Evolutionary conservation across 2,113 vertebrate genomes (phyloP), one percentile per base, ranked within the genome.

Genomic region (Carollia perspicillata): DNA sequence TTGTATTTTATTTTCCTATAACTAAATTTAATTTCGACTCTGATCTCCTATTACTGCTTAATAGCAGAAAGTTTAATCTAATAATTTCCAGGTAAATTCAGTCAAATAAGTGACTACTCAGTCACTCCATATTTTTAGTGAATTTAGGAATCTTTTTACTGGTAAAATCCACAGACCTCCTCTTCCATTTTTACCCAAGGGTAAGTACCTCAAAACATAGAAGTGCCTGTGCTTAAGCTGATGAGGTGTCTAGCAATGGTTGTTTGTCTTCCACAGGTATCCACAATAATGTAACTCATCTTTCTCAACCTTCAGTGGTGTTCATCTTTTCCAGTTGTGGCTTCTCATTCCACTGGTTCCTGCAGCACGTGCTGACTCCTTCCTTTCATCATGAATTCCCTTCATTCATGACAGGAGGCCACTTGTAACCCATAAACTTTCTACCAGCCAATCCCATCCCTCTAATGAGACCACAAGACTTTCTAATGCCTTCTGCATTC

Each of bases 21-120:
- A 89, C 63, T 81, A 12, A 90, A 93, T 71, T 96, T 83, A 84
- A 91, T 95, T 88, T 93, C 66, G 93, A 7, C 66, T 63, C 69
- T 87, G 55, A 72, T 83, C 28, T 96, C 93, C 68, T 66, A 35
- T 90, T 77, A 37, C n/a, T 90, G 40, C 40, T 69, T 66, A 33
- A 55, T 23, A 63, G 47, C 37, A 86, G 53, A 85, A 96, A 86
- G 33, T 75, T 89, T 83, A 63, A 83, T 42, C 78, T 78, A 88
- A 93, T 95, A 74, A 84, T 85, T 96, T 84, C n/a, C 75, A 80
- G 66, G 44, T 88, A 92, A 96, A 80, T 23, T 92, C 85, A 78
- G 18, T 90, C 47, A 85, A 47, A 53, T 78, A 55, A 96, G 16
- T 30, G 30, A 95, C 55, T 55, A 79, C n/a, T 78, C 87, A 85